Evolutionary conservation across 2,888 invertebrate genomes (phyloP).

Genomic region (Pteria penguin): DNA sequence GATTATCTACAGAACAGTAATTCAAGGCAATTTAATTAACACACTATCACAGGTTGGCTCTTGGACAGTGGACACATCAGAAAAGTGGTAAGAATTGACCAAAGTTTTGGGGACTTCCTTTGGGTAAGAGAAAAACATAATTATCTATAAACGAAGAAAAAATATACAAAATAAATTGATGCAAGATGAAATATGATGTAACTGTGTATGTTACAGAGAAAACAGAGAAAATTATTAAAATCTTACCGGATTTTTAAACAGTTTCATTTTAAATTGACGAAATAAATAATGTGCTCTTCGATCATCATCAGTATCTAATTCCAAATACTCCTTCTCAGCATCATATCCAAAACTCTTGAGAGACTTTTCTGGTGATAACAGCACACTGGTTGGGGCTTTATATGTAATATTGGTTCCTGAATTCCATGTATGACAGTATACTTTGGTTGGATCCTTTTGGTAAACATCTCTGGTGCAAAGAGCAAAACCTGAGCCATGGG

Average conservation of each 20-base stretch:
- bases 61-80: no score
- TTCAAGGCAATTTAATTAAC: no score
- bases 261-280: constrained; percentile 27
- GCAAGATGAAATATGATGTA: no score
- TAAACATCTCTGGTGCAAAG: constrained; percentile 8
- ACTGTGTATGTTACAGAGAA: no score
- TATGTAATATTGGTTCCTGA: not conserved
- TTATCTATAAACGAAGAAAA: no score
- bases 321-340: constrained; percentile 14
- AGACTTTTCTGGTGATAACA: constrained; percentile 4
- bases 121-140: no score
- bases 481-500: constrained; percentile 26
- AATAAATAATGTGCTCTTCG: constrained; percentile 21
- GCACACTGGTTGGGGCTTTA: constrained; percentile 27
- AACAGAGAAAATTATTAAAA: no score
- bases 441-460: constrained; percentile 12
- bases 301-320: constrained; percentile 3
- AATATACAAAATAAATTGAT: no score
- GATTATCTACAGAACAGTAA: no score
- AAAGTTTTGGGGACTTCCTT: no score
- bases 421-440: constrained; percentile 18
- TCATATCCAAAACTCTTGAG: constrained; percentile 30
- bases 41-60: no score
- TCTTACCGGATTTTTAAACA: constrained; percentile 22
- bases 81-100: no score